Percentiles rank a stretch among this genome's conserved stretches.
Conservation (phyloP, 2,888 invertebrate genomes). For the Lamproptera curius region DNA sequence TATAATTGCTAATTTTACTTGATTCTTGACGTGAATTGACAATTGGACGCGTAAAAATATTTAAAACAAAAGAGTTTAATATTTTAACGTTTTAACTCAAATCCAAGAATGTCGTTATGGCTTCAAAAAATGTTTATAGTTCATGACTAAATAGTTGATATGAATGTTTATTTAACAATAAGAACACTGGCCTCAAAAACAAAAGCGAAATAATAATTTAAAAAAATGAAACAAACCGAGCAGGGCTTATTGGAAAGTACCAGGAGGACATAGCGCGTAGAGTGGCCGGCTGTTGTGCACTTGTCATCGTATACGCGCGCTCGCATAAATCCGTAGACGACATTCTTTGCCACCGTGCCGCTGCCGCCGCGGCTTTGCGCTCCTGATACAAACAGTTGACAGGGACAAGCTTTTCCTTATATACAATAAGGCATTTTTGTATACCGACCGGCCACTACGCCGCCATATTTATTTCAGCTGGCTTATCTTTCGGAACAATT, state of each 20-base stretch:
- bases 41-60: too few relatives aligned
- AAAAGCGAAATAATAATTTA: too few relatives aligned
- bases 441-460: not conserved
- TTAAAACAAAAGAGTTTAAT: too few relatives aligned
- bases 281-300: constrained; percentile 42
- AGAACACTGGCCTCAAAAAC: not conserved
- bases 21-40: too few relatives aligned
- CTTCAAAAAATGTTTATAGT: too few relatives aligned
- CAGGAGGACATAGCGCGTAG: constrained; percentile 49
- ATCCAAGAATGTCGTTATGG: too few relatives aligned
- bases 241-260: constrained; percentile 32
- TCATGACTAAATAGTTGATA: too few relatives aligned
- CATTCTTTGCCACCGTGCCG: constrained; percentile 63
- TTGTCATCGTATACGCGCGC: constrained; percentile 54
- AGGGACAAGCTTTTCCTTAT: constrained; percentile 13
- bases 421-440: not conserved
- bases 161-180: too few relatives aligned
- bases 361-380: constrained; percentile 40
- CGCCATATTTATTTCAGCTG: not conserved
- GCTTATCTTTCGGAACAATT: not conserved
- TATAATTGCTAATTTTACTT: too few relatives aligned
- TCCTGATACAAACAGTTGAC: constrained; percentile 37
- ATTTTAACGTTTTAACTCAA: too few relatives aligned
- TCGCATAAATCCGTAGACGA: constrained; percentile 59
- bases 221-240: not conserved